These are phyloP conservation scores for Chaunax sp. DNA, from an alignment of 2,797 vertebrate species.

Conservation along the genomic window DNA sequence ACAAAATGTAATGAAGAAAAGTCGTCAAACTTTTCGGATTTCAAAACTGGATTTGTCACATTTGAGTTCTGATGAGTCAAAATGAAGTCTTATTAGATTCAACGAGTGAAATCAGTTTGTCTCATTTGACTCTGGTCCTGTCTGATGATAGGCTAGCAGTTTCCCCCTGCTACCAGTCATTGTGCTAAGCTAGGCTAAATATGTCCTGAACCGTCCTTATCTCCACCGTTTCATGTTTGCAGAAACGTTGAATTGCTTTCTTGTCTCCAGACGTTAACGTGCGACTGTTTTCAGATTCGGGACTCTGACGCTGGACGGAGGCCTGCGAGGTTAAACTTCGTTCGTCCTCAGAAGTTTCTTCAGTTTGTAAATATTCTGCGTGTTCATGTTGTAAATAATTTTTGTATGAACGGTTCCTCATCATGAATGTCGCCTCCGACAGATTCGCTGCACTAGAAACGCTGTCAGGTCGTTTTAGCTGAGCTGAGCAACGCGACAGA, in stretches of 20 bases:
- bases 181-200: not conserved
- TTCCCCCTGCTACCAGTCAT: not conserved
- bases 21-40: too few relatives aligned
- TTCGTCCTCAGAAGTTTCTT: not conserved
- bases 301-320: conserved; percentile 82
- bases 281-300: conserved; percentile 75
- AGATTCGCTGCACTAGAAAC: not conserved
- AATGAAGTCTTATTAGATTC: too few relatives aligned
- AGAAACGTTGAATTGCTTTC: too few relatives aligned
- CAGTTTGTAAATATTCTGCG: conserved; percentile 42
- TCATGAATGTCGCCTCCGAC: not conserved
- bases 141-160: not conserved
- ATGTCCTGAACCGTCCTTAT: too few relatives aligned
- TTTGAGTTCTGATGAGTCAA: too few relatives aligned
- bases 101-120: too few relatives aligned
- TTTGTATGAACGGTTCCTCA: not conserved
- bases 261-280: not conserved
- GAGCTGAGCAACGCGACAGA: too few relatives aligned
- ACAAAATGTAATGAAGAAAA: too few relatives aligned
- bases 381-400: conserved; percentile 68
- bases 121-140: too few relatives aligned
- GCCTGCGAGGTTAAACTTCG: conserved; percentile 66
- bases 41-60: too few relatives aligned
- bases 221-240: too few relatives aligned
- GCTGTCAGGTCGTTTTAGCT: too few relatives aligned